Base-by-base conservation (phyloP, 2,888 invertebrate genomes). In the Brachypalpus laphriformis region DNA sequence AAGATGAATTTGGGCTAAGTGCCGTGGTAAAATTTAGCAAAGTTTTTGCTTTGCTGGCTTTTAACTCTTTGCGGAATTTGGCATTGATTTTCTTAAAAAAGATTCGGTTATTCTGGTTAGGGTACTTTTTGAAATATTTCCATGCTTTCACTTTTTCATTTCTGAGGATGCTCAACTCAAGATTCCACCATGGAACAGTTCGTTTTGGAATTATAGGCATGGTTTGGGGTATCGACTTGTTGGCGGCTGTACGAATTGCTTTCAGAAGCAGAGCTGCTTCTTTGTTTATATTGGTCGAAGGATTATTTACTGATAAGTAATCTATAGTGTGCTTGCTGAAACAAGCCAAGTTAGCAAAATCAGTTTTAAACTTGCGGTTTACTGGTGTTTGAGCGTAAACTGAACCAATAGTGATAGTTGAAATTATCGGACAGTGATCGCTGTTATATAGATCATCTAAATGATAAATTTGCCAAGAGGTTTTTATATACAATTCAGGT, bases 381-480 rank as follows among this genome's bases (percentile, higher is more conserved):
- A 31, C 31, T 31, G 31, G 31, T 31, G 4, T 31, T 31, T 31
- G 11, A 51, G 40, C 6, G 37, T 68, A 9, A 68, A 0, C 63
- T 70, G 4, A 70, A 5, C 9, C 49, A 47, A 57, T 25, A 34
- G 9, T 5, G 8, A 70, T 20, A 4, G 42, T 57, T 25, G 16
- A 59, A 20, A 59, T 57, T 34, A 59, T 71, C 11, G 57, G 71
- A 18, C 47, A 71, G 18, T 71, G 45, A 45, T 59, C 57, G n/a
- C 37, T 59, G 9, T 49, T 51, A 20, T 61, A 49, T 16, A 61
- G 61, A 72, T 72, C 61, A 25, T 72, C 51, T 5, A 72, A 37
- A n/a, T n/a, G n/a, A n/a, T n/a, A n/a, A 45, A 37, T 61, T 51
- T 9, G 14, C 61, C 59, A 72, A 16, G 72, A 51, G n/a, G 42